Evolutionary conservation across 2,888 invertebrate species (phyloP).

Genomic region (Zygaena filipendulae): DNA sequence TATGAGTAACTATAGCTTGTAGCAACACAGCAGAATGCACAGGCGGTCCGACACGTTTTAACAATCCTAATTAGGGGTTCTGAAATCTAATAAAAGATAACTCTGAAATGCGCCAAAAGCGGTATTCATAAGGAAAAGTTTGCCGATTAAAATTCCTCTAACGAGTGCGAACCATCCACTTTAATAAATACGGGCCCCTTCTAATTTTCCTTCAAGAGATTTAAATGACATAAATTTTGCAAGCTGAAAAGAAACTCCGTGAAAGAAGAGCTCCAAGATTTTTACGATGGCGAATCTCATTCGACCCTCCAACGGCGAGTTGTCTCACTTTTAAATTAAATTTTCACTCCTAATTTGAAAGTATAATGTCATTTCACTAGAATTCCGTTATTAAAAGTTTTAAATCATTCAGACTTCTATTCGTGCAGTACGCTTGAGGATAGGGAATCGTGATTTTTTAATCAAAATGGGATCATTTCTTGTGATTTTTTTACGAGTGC

Average conservation of each 20-base stretch:
- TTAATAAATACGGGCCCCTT: constrained; percentile 62
- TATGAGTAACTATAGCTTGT: no score
- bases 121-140: constrained; percentile 65
- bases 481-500: constrained; percentile 66
- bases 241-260: constrained; percentile 62
- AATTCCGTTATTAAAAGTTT: constrained; percentile 69
- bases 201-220: constrained; percentile 64
- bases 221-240: constrained; percentile 62
- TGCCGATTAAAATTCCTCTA: constrained; percentile 63
- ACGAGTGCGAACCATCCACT: constrained; percentile 58
- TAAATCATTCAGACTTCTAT: constrained; percentile 65
- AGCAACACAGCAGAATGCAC: no score
- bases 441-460: constrained; percentile 62
- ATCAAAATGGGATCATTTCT: constrained; percentile 66
- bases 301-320: constrained; percentile 57
- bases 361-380: constrained; percentile 71
- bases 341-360: constrained; percentile 71
- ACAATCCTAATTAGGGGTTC: constrained; percentile 56
- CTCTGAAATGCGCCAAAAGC: constrained; percentile 46
- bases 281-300: constrained; percentile 61
- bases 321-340: constrained; percentile 70
- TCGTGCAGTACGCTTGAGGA: constrained; percentile 39
- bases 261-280: constrained; percentile 65
- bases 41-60: constrained; percentile 43
- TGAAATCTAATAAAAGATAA: constrained; percentile 63